Base-by-base conservation (phyloP, 2,797 vertebrate species). In the Neopelma chrysocephalum region DNA sequence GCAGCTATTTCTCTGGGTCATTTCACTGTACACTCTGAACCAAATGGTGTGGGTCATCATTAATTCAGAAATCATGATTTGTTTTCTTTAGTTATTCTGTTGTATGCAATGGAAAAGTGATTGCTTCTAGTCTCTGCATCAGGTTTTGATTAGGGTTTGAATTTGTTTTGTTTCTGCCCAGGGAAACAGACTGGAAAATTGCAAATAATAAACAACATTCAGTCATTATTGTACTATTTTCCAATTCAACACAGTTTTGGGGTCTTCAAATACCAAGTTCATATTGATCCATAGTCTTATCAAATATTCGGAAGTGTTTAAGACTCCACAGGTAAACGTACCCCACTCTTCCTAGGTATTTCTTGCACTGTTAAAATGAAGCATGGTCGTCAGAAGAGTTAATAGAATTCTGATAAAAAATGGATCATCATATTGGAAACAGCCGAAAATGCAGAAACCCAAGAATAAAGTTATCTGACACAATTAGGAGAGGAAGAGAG, bases 151-250 rank as follows among this genome's bases (percentile, higher is more conserved):
- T 76, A 80, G 56, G 7, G 20, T 70, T 95, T 82, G 51, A 62
- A 50, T 91, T 88, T 85, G 27, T 51, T 93, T 93, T 89, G n/a
- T 60, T 91, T 87, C 81, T 93, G 32, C 53, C 20, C 34, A 61
- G 65, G 75, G 65, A 91, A 92, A 75, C 12, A 47, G 29, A 60
- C 12, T 42, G n/a, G 50, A 83, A 95, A 89, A 87, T 50, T 65
- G 11, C 54, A 83, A 86, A 91, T 87, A 92, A 68, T 78, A 86
- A 88, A 83, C 54, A 5, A 13, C 43, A 48, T 81, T 90, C n/a
- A 51, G 31, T 81, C 0, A 1, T 77, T 68, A 53, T 70, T 80
- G 48, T 38, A 61, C 25, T 51, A 4, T 68, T 79, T 92, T 80
- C 38, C n/a, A 57, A 85, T 70, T 87, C 53, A 82, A 48, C 32